Percentiles rank a stretch among this genome's conserved stretches.
Conservation (phyloP, 2,113 vertebrate species). For the Hydropotes inermis region DNA sequence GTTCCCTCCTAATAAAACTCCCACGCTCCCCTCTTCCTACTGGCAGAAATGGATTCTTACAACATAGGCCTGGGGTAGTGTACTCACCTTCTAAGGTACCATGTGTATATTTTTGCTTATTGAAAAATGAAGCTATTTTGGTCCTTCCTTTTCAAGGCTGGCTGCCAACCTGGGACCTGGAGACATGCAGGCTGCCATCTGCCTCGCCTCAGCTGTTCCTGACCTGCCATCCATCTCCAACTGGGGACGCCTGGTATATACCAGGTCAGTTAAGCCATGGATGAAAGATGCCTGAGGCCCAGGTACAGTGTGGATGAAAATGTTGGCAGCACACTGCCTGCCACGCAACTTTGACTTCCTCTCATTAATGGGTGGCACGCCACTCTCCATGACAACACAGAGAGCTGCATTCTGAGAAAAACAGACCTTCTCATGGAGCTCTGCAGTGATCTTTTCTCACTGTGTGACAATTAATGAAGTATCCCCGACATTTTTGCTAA, state of each 20-base stretch:
- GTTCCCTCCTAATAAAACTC: not conserved
- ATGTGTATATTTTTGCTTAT: constrained; percentile 10
- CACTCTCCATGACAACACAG: constrained; percentile 16
- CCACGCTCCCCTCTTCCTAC: not conserved
- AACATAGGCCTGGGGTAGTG: not conserved
- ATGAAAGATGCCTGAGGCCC: constrained; percentile 18
- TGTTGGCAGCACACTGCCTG: not conserved
- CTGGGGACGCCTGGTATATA: constrained; percentile 51
- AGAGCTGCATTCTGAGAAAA: not conserved
- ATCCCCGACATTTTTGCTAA: not conserved
- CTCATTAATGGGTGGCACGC: not conserved
- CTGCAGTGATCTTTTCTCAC: not conserved
- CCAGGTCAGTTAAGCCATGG: constrained; percentile 56
- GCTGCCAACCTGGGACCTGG: constrained; percentile 54
- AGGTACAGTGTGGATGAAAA: not conserved
- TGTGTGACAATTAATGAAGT: not conserved
- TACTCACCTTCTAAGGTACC: not conserved
- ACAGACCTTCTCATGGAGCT: not conserved
- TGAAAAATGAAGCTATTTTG: constrained; percentile 70
- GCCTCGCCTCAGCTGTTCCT: constrained; percentile 60
- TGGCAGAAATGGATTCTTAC: not conserved
- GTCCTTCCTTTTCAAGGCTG: constrained; percentile 2
- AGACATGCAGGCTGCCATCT: constrained; percentile 33
- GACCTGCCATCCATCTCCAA: constrained; percentile 59
- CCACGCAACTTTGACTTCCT: not conserved